These are phyloP conservation scores for Caenorhabditis drosophilae DNA, from an alignment of 2,888 invertebrate species.

Conservation along the genomic window DNA sequence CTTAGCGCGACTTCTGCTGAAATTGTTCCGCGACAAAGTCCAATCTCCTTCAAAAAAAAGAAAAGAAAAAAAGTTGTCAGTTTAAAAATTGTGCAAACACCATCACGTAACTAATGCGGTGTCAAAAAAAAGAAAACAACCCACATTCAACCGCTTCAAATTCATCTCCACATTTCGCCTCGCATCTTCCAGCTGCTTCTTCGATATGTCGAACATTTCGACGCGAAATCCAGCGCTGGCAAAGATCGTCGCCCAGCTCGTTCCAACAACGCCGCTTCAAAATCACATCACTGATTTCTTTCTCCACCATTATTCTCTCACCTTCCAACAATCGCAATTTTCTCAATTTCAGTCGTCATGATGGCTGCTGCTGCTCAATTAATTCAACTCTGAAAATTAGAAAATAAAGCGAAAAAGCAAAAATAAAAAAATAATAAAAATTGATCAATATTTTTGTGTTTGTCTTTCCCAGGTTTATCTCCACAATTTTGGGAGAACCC, in stretches of 20 bases:
- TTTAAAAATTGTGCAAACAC: not conserved
- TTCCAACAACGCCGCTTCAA: conserved; percentile 87
- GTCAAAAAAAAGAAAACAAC: conserved; percentile 1
- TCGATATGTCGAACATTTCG: conserved; percentile 78
- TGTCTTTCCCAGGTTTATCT: too few relatives aligned
- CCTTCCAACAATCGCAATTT: conserved; percentile 52
- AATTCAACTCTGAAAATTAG: too few relatives aligned
- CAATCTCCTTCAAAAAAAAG: conserved; percentile 71
- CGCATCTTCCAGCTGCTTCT: conserved; percentile 24
- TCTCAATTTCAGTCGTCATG: too few relatives aligned
- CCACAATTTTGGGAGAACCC: too few relatives aligned
- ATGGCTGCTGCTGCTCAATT: too few relatives aligned
- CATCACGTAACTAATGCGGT: too few relatives aligned
- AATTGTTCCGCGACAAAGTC: conserved; percentile 37
- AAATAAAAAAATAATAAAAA: too few relatives aligned
- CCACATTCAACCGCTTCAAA: conserved; percentile 38
- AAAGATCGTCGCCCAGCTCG: conserved; percentile 96
- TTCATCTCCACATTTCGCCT: conserved; percentile 27
- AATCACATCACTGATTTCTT: not conserved
- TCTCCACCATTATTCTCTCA: conserved; percentile 8
- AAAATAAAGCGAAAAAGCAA: too few relatives aligned
- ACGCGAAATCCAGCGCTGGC: conserved; percentile 90
- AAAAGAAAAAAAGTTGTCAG: not conserved
- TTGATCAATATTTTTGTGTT: too few relatives aligned
- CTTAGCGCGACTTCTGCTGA: conserved; percentile 53